phyloP scores from a whole-genome alignment of 2,888 invertebrate species.

The Melieria crassipennis region DNA sequence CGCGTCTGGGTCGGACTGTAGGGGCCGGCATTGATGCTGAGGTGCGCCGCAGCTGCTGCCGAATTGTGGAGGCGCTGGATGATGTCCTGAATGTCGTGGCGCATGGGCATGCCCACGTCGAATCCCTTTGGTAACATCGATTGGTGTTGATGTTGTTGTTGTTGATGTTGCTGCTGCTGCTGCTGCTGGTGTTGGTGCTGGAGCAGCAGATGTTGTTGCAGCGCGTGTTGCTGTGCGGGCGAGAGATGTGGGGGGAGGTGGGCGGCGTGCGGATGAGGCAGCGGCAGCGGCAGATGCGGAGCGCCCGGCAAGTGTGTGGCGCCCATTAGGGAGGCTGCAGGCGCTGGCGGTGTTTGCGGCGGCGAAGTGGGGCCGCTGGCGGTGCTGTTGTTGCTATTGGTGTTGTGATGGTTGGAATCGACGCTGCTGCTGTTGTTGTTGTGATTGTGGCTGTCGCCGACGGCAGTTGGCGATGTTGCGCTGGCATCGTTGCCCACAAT shows the following conservation, averaged over 20 bases:
- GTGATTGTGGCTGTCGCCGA: conserved; percentile 39
- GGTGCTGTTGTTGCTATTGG: conserved; percentile 28
- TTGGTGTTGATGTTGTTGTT: conserved; percentile 39
- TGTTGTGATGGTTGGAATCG: conserved; percentile 54
- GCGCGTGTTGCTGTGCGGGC: conserved; percentile 57
- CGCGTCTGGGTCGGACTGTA: conserved; percentile 53
- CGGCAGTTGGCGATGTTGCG: conserved; percentile 43
- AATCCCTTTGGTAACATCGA: conserved; percentile 53
- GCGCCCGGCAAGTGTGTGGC: conserved; percentile 29
- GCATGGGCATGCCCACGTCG: conserved; percentile 26
- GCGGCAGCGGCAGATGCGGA: not conserved
- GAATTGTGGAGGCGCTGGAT: conserved; percentile 61
- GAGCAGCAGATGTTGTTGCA: conserved; percentile 58
- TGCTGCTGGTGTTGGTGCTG: conserved; percentile 47
- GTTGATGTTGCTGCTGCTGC: conserved; percentile 46
- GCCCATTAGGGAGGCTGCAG: conserved; percentile 22
- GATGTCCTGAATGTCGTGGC: conserved; percentile 62
- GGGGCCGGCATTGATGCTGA: conserved; percentile 29
- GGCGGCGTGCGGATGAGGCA: conserved; percentile 38
- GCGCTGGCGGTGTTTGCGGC: conserved; percentile 57
- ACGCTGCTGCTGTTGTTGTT: conserved; percentile 33
- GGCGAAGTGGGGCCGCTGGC: conserved; percentile 55
- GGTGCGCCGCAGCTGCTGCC: conserved; percentile 55
- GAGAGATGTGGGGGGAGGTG: conserved; percentile 52
- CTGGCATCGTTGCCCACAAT: conserved; percentile 79